Base-by-base conservation (phyloP, 2,888 invertebrate species). In the Drosophila cognata region DNA sequence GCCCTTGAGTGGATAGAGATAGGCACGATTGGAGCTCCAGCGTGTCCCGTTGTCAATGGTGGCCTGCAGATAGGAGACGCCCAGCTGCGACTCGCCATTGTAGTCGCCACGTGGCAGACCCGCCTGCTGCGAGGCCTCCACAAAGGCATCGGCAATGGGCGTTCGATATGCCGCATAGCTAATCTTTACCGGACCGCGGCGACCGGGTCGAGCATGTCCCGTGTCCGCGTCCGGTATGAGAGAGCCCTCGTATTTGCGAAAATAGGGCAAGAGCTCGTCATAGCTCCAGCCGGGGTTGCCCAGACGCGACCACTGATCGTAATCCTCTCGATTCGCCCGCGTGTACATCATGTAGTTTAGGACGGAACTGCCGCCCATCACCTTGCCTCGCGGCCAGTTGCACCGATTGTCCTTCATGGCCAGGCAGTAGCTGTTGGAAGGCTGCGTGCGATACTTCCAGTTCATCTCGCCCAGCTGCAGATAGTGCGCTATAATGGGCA, bases 341-440 rank as follows among this genome's bases (percentile, higher is more conserved):
- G 96, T 96, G 85, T 96, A 96, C 83, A 96, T 95, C 97, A 98
- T 97, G 83, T 95, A 96, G 91, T 97, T 97, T 11, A 97, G 93
- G 0, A 96, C 95, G 81, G 96, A 96, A 11, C 96, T 96, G 1
- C 98, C 98, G 6, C 98, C 98, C 89, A 98, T 94, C 0, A 96
- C 96, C 92, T 96, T 97, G 3, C 97, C 97, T 66, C 96, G 94
- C 0, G 97, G 97, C 95, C 96, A 97, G 78, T 96, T 95, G 91
- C 97, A 97, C 74, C 95, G 95, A 74, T 94, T 94, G 75, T 96
- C 95, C 66, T 95, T 95, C 94, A 97, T 95, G 10, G 96, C 97
- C 38, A 95, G 94, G 87, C 97, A 97, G 77, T 95, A 96, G 63
- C 93, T 94, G 16, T 94, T 93, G 4, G 96, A 96, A 0, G 97